A percentile compares a stretch with the other conserved stretches of the same genome.
phyloP scores from a whole-genome alignment of 30 jellyfish, hydroid and myxozoan genomes.

The Aurelia sp. region DNA sequence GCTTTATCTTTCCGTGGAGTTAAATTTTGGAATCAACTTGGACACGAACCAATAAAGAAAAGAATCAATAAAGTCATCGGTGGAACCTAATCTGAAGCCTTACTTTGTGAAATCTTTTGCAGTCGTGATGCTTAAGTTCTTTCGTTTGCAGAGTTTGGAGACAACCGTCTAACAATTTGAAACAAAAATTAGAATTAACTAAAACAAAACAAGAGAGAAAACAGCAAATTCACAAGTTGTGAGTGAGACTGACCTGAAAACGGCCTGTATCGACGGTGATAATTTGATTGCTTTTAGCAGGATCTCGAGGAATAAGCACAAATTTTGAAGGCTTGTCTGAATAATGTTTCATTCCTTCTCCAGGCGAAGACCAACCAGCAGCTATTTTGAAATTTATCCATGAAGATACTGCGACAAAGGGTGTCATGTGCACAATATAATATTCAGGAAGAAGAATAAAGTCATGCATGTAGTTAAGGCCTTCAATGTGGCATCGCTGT shows the following conservation, averaged over 20 bases:
- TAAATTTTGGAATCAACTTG: too few species aligned
- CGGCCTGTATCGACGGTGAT: slow-evolving; percentile 78
- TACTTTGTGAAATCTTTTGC: too few species aligned
- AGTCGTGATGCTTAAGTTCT: too few species aligned
- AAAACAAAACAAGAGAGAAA: too few species aligned
- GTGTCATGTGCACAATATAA: slow-evolving; percentile 91
- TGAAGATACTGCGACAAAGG: slow-evolving; percentile 81
- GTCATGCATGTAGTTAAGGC: slow-evolving; percentile 96
- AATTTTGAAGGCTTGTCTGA: slow-evolving; percentile 88
- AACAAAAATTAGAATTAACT: too few species aligned
- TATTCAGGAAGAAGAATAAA: slow-evolving; percentile 85
- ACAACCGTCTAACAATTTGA: too few species aligned
- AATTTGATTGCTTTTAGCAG: slow-evolving; percentile 46
- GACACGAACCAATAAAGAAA: too few species aligned
- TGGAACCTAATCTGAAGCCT: too few species aligned
- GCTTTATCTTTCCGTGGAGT: too few species aligned
- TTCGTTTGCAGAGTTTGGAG: too few species aligned
- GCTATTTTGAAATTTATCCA: slow-evolving; percentile 78
- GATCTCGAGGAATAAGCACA: slow-evolving; percentile 91
- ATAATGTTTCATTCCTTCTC: slow-evolving; percentile 80
- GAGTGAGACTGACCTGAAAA: slow-evolving; percentile 81
- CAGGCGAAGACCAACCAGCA: slow-evolving; percentile 94
- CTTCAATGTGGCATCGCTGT: slow-evolving; percentile 65
- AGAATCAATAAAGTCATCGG: too few species aligned
- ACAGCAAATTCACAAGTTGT: too few species aligned